Evolutionary conservation across 2,113 vertebrate genomes (phyloP), one percentile per base, ranked within the genome.

Genomic region (Nycticebus coucang): DNA sequence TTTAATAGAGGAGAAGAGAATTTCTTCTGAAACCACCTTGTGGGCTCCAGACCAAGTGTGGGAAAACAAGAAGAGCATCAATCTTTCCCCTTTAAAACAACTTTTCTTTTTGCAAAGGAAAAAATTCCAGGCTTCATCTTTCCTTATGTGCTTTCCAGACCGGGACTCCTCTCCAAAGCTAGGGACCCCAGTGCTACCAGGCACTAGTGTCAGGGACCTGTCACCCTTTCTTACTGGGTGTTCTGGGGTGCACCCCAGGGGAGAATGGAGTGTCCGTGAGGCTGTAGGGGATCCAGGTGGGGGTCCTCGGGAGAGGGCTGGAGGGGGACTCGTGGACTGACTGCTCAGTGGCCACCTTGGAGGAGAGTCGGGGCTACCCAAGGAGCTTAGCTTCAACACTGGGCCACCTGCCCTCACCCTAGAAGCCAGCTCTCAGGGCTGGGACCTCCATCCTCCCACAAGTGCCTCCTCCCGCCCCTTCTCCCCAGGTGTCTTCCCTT

Each of bases 111-210:
- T 82, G 24, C 10, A 8, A 91, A 75, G 53, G 50, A 26, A 92
- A 95, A 88, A 85, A 86, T 94, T 96, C 92, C 82, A 94, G 86
- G 50, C 89, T 60, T 87, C 82, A 60, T 94, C 68, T 94, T 96
- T 68, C 78, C 35, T 55, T 85, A 55, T 59, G 57, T 75, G 37
- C 50, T 22, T 90, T 81, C 81, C 41, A 87, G 89, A 69, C 59
- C 59, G 59, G n/a, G 30, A 72, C 37, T 50, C 92, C 75, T 53
- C 69, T 75, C 22, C 22, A 9, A 22, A 19, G 53, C 53, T 18
- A 6, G 7, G 28, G 57, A 75, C 14, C 59, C 55, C 68, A 50
- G 35, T 71, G 18, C 37, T 5, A 1, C 5, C 4, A 21, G 18
- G 66, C 50, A 41, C 45, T 50, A 50, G 45, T 7, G 0, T 2